Conservation (phyloP, 2,888 invertebrate species). For the Dinocampus coccinellae region DNA sequence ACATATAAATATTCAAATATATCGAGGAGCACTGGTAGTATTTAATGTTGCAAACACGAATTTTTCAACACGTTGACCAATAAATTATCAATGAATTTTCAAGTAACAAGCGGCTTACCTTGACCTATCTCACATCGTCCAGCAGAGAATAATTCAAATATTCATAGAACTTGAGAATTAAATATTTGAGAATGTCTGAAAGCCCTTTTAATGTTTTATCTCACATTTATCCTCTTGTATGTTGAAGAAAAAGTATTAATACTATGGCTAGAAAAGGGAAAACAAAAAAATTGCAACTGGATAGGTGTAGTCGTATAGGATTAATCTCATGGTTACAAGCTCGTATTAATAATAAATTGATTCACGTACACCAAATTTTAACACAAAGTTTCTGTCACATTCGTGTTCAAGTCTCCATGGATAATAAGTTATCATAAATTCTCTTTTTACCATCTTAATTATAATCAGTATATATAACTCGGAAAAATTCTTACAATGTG, state of each 20-base stretch:
- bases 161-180: constrained; percentile 40
- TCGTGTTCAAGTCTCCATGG: no score
- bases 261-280: background rate
- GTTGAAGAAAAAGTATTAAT: background rate
- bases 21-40: no score
- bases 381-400: no score
- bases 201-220: constrained; percentile 40
- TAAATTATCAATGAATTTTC: background rate
- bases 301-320: background rate
- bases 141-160: constrained; percentile 30
- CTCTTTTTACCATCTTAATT: no score
- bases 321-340: background rate
- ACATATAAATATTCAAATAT: no score
- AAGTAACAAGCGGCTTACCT: background rate
- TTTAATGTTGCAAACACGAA: no score
- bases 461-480: no score
- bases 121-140: background rate
- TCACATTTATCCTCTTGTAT: background rate
- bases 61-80: background rate
- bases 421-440: background rate
- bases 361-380: background rate
- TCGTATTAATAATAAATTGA: constrained; percentile 5
- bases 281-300: background rate
- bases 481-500: no score
- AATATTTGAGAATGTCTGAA: constrained; percentile 57